Conservation (phyloP, 2,888 invertebrate species). For the Callyntrura guangdongensis region DNA sequence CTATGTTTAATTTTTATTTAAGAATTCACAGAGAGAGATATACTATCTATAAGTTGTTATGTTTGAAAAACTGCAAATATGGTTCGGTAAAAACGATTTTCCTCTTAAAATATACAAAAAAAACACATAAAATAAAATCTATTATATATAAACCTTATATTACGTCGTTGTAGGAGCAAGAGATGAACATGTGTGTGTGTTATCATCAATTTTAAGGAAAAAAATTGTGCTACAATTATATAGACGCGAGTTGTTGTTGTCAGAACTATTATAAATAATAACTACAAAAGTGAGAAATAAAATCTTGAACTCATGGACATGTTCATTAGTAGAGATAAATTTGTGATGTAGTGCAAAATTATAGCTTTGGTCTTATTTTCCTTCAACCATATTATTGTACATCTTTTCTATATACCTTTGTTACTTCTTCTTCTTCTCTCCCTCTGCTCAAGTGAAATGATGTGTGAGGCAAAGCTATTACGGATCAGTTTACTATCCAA, state of each 20-base stretch:
- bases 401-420: not conserved
- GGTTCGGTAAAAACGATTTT: constrained; percentile 74
- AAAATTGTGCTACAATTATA: constrained; percentile 75
- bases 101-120: constrained; percentile 59
- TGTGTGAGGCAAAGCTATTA: not conserved
- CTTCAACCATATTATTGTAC: not conserved
- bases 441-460: not conserved
- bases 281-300: constrained; percentile 71
- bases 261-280: constrained; percentile 63
- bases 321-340: constrained; percentile 80
- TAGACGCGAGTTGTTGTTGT: constrained; percentile 78
- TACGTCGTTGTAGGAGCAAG: constrained; percentile 76
- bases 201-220: constrained; percentile 63
- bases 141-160: constrained; percentile 58
- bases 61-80: constrained; percentile 71
- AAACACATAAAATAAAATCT: constrained; percentile 50
- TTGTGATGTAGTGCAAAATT: constrained; percentile 9
- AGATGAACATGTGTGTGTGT: constrained; percentile 77
- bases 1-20: constrained; percentile 75
- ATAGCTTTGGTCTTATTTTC: not conserved
- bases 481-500: constrained; percentile 11
- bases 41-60: constrained; percentile 77
- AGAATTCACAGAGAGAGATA: constrained; percentile 66
- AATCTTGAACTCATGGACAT: constrained; percentile 81
- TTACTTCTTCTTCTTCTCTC: too few relatives aligned